Evolutionary conservation across 2,888 invertebrate genomes (phyloP).

Genomic region (Epinotia demarniana): DNA sequence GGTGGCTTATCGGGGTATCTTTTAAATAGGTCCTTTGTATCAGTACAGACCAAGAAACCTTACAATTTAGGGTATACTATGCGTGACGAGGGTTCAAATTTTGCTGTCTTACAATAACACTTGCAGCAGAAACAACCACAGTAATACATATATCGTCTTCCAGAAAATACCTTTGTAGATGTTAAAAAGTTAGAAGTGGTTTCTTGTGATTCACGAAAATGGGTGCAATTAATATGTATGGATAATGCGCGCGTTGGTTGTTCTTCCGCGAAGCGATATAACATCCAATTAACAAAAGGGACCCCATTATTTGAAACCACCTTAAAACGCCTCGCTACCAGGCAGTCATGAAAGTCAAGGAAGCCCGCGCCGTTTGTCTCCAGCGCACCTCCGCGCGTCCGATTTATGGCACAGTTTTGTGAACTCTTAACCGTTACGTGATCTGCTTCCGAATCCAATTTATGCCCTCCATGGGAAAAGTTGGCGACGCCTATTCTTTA

Average conservation of each 20-base stretch:
- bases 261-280: background rate
- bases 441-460: constrained; percentile 84
- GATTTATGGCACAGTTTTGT: constrained; percentile 85
- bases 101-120: background rate
- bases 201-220: background rate
- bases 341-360: constrained; percentile 33
- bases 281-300: background rate
- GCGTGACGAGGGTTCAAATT: constrained; percentile 3
- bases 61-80: constrained; percentile 28
- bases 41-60: constrained; percentile 20
- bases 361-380: constrained; percentile 77
- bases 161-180: too few species aligned
- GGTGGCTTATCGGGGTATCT: constrained; percentile 61
- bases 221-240: background rate
- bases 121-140: background rate
- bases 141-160: too few species aligned
- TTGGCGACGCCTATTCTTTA: constrained; percentile 80
- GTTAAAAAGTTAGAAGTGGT: too few species aligned
- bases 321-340: constrained; percentile 22
- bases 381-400: constrained; percentile 82
- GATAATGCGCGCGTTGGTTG: background rate
- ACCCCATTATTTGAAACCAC: constrained; percentile 12
- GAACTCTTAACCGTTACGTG: constrained; percentile 85
- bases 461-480: constrained; percentile 82
- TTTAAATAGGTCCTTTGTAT: constrained; percentile 66